Base-by-base conservation (phyloP, 2,888 invertebrate species). In the Rotaria sp. region DNA sequence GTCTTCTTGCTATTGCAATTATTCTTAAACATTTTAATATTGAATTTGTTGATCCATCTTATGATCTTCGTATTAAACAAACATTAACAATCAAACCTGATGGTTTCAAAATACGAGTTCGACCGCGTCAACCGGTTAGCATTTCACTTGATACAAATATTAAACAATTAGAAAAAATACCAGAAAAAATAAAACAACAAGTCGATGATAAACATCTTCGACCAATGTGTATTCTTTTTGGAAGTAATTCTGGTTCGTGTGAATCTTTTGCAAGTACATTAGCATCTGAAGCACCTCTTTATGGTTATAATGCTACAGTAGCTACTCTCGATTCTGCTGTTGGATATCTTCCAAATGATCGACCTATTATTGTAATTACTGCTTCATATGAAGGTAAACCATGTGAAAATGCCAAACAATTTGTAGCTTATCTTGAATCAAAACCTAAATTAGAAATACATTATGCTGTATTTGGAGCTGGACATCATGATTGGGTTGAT, bases 1-100 rank as follows among this genome's bases (percentile, higher is more conserved):
- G 59, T 59, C 59, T 59, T n/a, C n/a, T 59, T 4, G 59, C 59
- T 30, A 15, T 59, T 13, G n/a, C 59, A 59, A 24, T 59, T 26
- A 59, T 59, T 59, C 59, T 59, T 30, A 59, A 59, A 59, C 59
- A 59, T 26, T 59, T 59, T 30, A 59, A 59, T 15, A 59, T 59
- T 30, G 59, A 59, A 59, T 59, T 59, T 59, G 59, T 59, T 59
- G 59, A 59, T 59, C 59, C 59, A 13, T 26, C 13, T 26, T 59
- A 59, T 59, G 59, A 59, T 59, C 59, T 59, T 30, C 59, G 59
- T 59, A 26, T 59, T 59, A 59, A 59, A 59, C n/a, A 59, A 26
- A 59, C 59, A 15, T 59, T 59, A 59, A 59, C 59, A n/a, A 59
- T 59, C 59, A 59, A 59, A 59, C 59, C 59, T 59, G 59, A 59